Conservation (phyloP, 2,797 vertebrate species). For the Pteropus rufus region DNA sequence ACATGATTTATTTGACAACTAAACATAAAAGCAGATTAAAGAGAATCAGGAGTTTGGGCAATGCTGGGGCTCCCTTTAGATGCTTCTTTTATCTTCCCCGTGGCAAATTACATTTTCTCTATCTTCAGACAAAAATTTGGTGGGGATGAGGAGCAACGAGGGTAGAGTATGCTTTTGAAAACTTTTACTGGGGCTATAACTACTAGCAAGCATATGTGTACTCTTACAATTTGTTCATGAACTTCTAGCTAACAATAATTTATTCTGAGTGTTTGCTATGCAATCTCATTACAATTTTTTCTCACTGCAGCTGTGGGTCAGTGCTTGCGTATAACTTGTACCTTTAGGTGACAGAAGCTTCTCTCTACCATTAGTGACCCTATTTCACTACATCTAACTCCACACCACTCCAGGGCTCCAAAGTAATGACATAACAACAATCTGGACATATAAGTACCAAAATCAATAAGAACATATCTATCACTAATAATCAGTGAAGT, state of each 20-base stretch:
- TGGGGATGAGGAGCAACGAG: neutral
- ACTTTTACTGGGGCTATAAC: neutral
- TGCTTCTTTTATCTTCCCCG: neutral
- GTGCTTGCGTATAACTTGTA: neutral
- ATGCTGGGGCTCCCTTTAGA: neutral
- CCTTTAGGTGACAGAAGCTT: neutral
- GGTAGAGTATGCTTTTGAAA: neutral
- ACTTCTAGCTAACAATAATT: neutral
- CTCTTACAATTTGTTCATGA: neutral
- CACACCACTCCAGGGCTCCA: too few species aligned
- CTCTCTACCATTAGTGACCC: neutral
- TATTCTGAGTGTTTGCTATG: neutral
- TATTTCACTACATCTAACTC: neutral
- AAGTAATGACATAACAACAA: neutral
- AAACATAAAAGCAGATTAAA: neutral
- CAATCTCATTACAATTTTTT: neutral
- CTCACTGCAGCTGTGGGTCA: neutral
- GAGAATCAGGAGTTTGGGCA: neutral
- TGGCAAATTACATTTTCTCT: neutral
- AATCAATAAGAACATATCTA: neutral
- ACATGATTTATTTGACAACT: neutral
- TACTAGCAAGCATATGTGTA: neutral
- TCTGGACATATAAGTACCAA: neutral
- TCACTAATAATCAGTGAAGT: neutral
- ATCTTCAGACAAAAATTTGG: neutral